Percentiles rank a stretch among this genome's conserved stretches.
phyloP scores from a whole-genome alignment of 2,888 invertebrate species.

The Adineta ricciae region DNA sequence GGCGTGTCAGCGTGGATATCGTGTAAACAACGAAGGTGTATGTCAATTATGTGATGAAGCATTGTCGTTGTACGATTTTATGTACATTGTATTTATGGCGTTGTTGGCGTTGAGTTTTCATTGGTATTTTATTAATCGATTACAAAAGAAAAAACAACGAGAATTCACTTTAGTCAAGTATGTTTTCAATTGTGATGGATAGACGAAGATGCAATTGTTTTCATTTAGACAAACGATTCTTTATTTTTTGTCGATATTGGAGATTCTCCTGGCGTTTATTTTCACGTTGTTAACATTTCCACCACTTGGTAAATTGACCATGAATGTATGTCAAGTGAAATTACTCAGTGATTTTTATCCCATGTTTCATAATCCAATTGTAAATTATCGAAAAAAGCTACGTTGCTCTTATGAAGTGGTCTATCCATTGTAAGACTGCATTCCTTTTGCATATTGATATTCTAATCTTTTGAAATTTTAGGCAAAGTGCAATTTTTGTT shows the following conservation, averaged over 20 bases:
- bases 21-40: background rate
- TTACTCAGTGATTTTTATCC: constrained; percentile 21
- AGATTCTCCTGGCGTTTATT: background rate
- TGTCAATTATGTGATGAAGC: background rate
- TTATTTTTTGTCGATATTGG: background rate
- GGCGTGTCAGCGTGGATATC: constrained; percentile 10
- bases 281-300: constrained; percentile 7
- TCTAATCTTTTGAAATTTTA: background rate
- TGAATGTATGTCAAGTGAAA: background rate
- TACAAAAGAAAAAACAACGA: background rate
- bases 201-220: background rate
- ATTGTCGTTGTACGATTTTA: background rate
- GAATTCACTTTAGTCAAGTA: background rate
- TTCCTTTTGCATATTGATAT: background rate
- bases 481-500: constrained; percentile 11
- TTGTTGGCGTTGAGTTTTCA: background rate
- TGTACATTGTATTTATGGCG: background rate
- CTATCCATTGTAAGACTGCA: background rate
- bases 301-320: background rate
- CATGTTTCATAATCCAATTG: constrained; percentile 11
- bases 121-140: constrained; percentile 10
- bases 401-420: constrained; percentile 21
- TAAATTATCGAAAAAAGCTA: constrained; percentile 10
- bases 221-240: background rate
- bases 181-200: too few relatives aligned